These are phyloP conservation scores for Melikaiella ostensackeni DNA, from an alignment of 2,888 invertebrate species.

Conservation along the genomic window DNA sequence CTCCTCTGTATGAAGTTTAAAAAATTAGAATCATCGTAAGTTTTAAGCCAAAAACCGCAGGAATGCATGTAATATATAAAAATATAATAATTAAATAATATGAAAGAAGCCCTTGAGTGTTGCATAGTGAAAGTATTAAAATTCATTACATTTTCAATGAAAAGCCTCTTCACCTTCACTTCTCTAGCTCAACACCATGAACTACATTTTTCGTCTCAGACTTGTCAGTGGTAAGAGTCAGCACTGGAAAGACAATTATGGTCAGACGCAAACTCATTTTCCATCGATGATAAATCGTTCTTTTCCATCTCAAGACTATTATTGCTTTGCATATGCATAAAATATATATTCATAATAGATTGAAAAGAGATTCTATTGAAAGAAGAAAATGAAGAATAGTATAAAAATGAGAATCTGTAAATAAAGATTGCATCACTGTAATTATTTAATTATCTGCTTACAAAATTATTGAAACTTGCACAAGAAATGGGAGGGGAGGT, in stretches of 20 bases:
- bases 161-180: slow-evolving; percentile 37
- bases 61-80: too few species aligned
- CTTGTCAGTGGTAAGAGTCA: slow-evolving; percentile 35
- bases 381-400: background rate
- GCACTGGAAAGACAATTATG: slow-evolving; percentile 29
- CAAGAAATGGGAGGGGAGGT: background rate
- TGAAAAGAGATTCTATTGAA: background rate
- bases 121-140: slow-evolving; percentile 9
- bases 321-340: slow-evolving; percentile 1
- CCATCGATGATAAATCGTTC: slow-evolving; percentile 35
- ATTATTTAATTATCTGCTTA: background rate
- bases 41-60: too few species aligned
- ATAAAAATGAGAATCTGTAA: background rate
- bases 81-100: background rate
- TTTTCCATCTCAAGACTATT: slow-evolving; percentile 12
- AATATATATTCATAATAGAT: background rate
- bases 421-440: background rate
- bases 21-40: too few species aligned
- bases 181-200: slow-evolving; percentile 19
- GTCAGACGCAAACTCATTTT: slow-evolving; percentile 34
- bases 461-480: too few species aligned
- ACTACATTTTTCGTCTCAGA: slow-evolving; percentile 24
- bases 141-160: slow-evolving; percentile 11
- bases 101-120: background rate
- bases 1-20: too few species aligned